Percentiles rank a stretch among this genome's conserved stretches.
These are phyloP conservation scores for Hippocampus kuda DNA, from an alignment of 2,797 vertebrate genomes.

Conservation along the genomic window DNA sequence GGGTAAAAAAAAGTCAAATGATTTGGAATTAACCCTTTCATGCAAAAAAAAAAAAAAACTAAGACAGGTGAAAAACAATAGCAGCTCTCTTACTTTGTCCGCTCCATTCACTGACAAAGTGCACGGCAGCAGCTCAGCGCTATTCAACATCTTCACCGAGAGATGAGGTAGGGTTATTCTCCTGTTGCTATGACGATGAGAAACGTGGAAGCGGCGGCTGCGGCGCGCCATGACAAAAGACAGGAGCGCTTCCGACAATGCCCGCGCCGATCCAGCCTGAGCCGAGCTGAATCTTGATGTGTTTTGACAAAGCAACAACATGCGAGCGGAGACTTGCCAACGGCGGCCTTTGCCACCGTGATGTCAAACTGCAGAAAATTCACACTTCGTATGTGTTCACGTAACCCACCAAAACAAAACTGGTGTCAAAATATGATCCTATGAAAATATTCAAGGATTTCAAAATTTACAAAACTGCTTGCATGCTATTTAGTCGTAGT, in stretches of 20 bases:
- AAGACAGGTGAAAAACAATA: background rate
- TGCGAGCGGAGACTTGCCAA: slow-evolving; percentile 11
- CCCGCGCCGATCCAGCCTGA: slow-evolving; percentile 14
- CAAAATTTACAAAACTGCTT: too few relatives aligned
- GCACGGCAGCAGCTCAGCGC: background rate
- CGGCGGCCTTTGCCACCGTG: slow-evolving; percentile 6
- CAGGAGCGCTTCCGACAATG: slow-evolving; percentile 48
- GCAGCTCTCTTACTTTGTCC: background rate
- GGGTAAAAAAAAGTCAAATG: too few relatives aligned
- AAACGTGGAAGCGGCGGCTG: slow-evolving; percentile 32
- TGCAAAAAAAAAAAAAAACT: background rate
- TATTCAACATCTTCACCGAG: slow-evolving; percentile 24
- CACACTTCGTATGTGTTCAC: background rate
- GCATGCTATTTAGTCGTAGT: too few relatives aligned
- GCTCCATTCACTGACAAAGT: background rate
- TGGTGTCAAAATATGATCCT: too few relatives aligned
- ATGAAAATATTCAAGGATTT: too few relatives aligned
- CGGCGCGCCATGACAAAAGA: slow-evolving; percentile 47
- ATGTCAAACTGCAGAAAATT: background rate
- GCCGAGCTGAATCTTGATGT: slow-evolving; percentile 36
- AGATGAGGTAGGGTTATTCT: slow-evolving; percentile 33
- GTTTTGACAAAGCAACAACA: slow-evolving; percentile 27
- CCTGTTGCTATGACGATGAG: slow-evolving; percentile 59
- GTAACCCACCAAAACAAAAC: background rate
- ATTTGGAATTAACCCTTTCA: too few relatives aligned